Evolutionary conservation across 2,113 vertebrate genomes (phyloP).

Genomic region (Bos indicus): DNA sequence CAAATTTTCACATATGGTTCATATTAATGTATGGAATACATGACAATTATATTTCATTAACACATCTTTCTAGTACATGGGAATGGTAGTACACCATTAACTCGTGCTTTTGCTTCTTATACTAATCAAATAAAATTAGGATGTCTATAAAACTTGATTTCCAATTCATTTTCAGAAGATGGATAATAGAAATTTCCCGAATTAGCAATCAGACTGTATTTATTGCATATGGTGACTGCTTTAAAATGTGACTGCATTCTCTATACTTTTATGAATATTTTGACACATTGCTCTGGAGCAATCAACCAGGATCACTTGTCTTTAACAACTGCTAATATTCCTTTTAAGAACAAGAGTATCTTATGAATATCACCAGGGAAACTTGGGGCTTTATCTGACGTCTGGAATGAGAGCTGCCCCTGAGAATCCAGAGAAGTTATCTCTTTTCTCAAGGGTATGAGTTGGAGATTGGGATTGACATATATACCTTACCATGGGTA

Average conservation of each 20-base stretch:
- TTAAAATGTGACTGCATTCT: background rate
- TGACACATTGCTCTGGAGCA: background rate
- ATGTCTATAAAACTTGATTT: slow-evolving; percentile 41
- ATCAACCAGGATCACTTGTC: background rate
- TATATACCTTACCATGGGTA: background rate
- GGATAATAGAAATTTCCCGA: slow-evolving; percentile 20
- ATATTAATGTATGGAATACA: slow-evolving; percentile 30
- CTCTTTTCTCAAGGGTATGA: background rate
- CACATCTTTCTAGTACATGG: slow-evolving; percentile 27
- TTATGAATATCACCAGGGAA: background rate
- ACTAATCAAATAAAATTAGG: slow-evolving; percentile 48
- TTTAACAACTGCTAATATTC: background rate
- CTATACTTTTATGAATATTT: slow-evolving; percentile 10
- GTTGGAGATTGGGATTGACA: background rate
- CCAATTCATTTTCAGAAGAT: slow-evolving; percentile 44
- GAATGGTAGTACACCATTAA: slow-evolving; percentile 48
- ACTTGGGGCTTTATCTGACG: background rate
- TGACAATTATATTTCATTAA: slow-evolving; percentile 47
- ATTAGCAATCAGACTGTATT: slow-evolving; percentile 33
- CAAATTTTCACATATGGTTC: slow-evolving; percentile 31
- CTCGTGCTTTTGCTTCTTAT: slow-evolving; percentile 22
- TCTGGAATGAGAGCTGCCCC: background rate
- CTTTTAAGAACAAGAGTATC: background rate
- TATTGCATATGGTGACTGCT: background rate
- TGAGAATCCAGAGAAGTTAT: background rate